Evolutionary conservation across 1,140 invertebrate species (phyloP).

Genomic region (Acromyrmex heyeri): DNA sequence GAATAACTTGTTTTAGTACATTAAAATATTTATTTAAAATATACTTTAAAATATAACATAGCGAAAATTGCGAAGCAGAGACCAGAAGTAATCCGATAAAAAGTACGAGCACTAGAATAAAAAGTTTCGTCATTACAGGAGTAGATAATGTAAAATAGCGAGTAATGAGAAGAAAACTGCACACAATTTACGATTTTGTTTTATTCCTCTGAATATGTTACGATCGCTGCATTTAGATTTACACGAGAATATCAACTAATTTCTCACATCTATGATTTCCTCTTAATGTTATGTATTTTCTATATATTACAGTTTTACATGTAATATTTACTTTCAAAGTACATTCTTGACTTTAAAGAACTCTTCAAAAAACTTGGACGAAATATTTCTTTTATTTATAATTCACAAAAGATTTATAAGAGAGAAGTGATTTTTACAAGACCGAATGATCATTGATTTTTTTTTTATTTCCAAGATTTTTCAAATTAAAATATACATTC

Average conservation of each 20-base stretch:
- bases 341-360: background rate
- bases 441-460: background rate
- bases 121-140: background rate
- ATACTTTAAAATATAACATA: background rate
- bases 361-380: background rate
- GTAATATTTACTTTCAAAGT: background rate
- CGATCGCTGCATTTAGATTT: background rate
- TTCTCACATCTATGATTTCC: background rate
- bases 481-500: background rate
- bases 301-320: background rate
- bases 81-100: background rate
- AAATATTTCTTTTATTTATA: background rate
- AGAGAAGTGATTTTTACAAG: background rate
- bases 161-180: background rate
- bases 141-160: background rate
- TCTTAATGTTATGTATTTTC: background rate
- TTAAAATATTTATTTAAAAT: too few species aligned
- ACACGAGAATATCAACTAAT: slow-evolving; percentile 3
- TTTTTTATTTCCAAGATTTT: background rate
- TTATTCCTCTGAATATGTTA: background rate
- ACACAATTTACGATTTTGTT: background rate
- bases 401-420: background rate
- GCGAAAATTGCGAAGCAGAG: background rate
- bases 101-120: background rate
- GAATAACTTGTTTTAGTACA: background rate